phyloP scores from a whole-genome alignment of 2,113 vertebrate genomes.

The Bos indicus region DNA sequence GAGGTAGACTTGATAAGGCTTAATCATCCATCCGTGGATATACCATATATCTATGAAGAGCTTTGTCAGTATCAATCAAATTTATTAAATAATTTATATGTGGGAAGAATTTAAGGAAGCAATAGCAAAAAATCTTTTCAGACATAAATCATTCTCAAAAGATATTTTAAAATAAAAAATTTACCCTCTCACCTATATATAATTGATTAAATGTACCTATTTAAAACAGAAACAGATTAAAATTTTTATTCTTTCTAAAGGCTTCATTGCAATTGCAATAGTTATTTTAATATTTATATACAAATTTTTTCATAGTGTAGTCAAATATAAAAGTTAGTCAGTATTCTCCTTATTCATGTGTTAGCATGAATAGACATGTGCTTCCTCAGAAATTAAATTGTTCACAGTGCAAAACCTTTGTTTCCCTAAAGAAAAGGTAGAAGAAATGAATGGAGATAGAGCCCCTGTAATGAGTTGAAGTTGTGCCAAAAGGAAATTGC shows the following conservation, averaged over 20 bases:
- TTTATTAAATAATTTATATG: slow-evolving; percentile 33
- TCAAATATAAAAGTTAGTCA: not conserved
- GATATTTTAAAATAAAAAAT: not conserved
- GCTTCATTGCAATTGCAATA: not conserved
- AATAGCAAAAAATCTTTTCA: not conserved
- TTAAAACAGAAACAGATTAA: not conserved
- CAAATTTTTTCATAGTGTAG: not conserved
- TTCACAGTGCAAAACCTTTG: not conserved
- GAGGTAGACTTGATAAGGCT: not conserved
- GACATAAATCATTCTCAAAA: not conserved
- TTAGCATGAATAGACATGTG: not conserved
- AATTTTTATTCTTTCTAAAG: not conserved
- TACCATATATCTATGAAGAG: not conserved
- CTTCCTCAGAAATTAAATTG: slow-evolving; percentile 45
- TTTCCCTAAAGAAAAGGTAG: slow-evolving; percentile 34
- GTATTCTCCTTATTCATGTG: not conserved
- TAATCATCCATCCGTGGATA: not conserved
- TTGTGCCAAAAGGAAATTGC: slow-evolving; percentile 55
- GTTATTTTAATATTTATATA: not conserved
- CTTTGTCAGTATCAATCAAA: not conserved
- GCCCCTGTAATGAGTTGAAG: slow-evolving; percentile 29
- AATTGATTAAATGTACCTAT: not conserved
- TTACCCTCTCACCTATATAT: not conserved
- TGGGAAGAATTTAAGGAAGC: not conserved
- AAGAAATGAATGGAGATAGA: slow-evolving; percentile 47